phyloP scores from a whole-genome alignment of 2,797 vertebrate genomes.

The Astyanax mexicanus region DNA sequence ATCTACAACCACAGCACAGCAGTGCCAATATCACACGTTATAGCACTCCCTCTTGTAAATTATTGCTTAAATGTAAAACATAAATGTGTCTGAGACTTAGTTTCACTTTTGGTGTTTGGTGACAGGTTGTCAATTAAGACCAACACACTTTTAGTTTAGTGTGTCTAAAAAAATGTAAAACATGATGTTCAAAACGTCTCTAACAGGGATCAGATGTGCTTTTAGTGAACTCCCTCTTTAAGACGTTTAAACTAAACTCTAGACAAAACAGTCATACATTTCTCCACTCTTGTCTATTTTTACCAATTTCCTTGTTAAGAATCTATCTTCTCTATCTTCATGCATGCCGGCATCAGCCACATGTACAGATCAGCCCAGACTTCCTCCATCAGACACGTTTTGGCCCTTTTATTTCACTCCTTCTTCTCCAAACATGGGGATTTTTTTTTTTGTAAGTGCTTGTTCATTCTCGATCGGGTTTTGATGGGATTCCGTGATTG shows the following conservation, averaged over 20 bases:
- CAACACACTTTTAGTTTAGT: no score
- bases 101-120: no score
- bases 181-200: no score
- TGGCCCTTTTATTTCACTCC: conserved; percentile 1
- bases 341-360: conserved; percentile 4
- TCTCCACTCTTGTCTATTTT: conserved; percentile 11
- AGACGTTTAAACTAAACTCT: neutral
- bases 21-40: no score
- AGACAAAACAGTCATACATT: neutral
- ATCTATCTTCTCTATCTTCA: neutral
- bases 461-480: conserved; percentile 20
- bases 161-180: no score
- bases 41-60: no score
- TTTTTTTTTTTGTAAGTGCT: conserved; percentile 36
- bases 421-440: conserved; percentile 37
- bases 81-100: no score
- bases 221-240: neutral
- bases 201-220: no score
- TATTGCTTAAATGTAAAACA: no score
- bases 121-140: no score
- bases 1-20: no score
- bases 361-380: neutral
- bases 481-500: conserved; percentile 31
- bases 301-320: neutral
- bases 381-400: neutral